A percentile compares a stretch with the other conserved stretches of the same genome.
phyloP scores from a whole-genome alignment of 92 coral and sea anemone genomes.

The Porites rus region DNA sequence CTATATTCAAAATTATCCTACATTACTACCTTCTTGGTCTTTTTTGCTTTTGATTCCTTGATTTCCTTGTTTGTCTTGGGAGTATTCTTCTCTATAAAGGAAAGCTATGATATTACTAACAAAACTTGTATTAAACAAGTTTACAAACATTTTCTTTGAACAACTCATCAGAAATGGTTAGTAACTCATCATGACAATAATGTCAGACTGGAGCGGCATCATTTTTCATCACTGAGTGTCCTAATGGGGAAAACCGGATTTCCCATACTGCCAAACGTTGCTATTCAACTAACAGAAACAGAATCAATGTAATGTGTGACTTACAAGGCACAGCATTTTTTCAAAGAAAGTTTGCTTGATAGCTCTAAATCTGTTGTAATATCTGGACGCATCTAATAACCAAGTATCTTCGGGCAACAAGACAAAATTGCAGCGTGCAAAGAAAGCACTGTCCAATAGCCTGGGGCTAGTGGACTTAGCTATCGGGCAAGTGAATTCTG shows the following conservation, averaged over 20 bases:
- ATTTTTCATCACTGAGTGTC: conserved; percentile 62
- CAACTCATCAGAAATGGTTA: conserved; percentile 6
- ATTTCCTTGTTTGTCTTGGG: conserved; percentile 92
- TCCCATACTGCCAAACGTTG: too few species aligned
- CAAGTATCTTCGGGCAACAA: too few species aligned
- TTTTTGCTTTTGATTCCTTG: conserved; percentile 95
- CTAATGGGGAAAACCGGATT: not conserved
- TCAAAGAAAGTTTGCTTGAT: too few species aligned
- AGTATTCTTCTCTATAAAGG: conserved; percentile 86
- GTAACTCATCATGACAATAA: conserved; percentile 3
- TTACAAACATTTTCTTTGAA: not conserved
- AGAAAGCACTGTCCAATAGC: too few species aligned
- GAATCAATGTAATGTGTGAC: too few species aligned
- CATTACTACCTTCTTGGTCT: conserved; percentile 89
- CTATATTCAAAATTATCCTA: not conserved
- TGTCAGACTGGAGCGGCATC: conserved; percentile 86
- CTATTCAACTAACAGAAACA: too few species aligned
- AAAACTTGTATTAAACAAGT: not conserved
- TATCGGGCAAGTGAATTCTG: too few species aligned
- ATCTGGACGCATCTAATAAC: too few species aligned
- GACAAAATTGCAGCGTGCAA: too few species aligned
- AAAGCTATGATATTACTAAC: not conserved
- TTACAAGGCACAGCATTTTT: too few species aligned
- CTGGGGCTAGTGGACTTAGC: too few species aligned
- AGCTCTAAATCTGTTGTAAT: too few species aligned